Evolutionary conservation across 2,888 invertebrate genomes (phyloP).

Genomic region (Trissolcus brochymenae): DNA sequence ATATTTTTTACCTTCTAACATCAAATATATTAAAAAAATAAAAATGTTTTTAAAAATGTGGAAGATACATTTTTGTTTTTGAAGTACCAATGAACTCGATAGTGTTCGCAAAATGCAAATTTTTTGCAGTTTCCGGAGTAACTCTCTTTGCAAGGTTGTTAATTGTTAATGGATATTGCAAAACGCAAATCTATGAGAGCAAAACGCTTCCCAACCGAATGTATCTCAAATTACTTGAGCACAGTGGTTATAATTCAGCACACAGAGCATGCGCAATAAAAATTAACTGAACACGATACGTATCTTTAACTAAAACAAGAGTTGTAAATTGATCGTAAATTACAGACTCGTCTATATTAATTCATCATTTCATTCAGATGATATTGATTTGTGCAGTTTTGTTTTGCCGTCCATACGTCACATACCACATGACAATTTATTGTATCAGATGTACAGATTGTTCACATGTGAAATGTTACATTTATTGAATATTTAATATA

Average conservation of each 20-base stretch:
- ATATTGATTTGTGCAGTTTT: slow-evolving; percentile 26
- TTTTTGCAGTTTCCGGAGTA: too few species aligned
- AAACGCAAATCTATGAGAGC: slow-evolving; percentile 35
- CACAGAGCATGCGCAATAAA: slow-evolving; percentile 38
- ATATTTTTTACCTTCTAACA: background rate
- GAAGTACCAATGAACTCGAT: background rate
- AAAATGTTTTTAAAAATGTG: too few species aligned
- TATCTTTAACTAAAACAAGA: slow-evolving; percentile 32
- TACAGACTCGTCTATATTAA: slow-evolving; percentile 28
- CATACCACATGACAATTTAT: too few species aligned
- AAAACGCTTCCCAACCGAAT: slow-evolving; percentile 37
- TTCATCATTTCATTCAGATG: slow-evolving; percentile 30
- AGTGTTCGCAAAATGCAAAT: background rate
- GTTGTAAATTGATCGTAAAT: too few species aligned
- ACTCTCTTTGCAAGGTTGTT: too few species aligned
- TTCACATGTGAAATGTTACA: too few species aligned
- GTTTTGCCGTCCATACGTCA: too few species aligned
- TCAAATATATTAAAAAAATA: too few species aligned
- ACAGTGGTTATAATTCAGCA: slow-evolving; percentile 24
- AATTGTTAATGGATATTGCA: slow-evolving; percentile 9
- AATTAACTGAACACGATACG: slow-evolving; percentile 31
- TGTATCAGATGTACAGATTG: too few species aligned
- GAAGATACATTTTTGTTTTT: background rate
- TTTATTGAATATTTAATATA: too few species aligned
- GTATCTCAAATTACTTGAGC: slow-evolving; percentile 46